These are phyloP conservation scores for Parnassius orleans DNA, from an alignment of 2,888 invertebrate species.

Conservation along the genomic window DNA sequence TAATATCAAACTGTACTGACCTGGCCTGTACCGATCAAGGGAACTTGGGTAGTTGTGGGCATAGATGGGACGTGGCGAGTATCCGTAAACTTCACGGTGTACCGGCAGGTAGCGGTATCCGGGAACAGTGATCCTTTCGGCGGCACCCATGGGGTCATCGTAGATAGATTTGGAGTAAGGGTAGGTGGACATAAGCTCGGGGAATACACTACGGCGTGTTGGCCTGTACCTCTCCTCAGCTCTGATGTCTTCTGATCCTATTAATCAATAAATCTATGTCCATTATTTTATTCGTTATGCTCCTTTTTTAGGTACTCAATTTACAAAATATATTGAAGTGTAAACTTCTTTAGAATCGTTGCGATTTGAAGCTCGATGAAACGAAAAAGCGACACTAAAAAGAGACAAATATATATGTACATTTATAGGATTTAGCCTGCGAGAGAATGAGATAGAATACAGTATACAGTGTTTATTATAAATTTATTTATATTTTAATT, in stretches of 20 bases:
- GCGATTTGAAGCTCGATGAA: too few species aligned
- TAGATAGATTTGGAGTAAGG: slow-evolving; percentile 92
- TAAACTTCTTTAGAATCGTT: too few species aligned
- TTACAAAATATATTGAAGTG: too few species aligned
- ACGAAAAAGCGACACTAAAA: too few species aligned
- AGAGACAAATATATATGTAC: too few species aligned
- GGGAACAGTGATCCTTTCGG: slow-evolving; percentile 91
- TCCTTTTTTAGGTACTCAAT: too few species aligned
- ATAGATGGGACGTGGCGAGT: slow-evolving; percentile 93
- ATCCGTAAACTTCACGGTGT: slow-evolving; percentile 94
- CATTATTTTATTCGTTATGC: background rate
- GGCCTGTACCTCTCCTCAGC: slow-evolving; percentile 90
- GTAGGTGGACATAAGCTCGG: slow-evolving; percentile 87
- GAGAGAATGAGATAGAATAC: too few species aligned
- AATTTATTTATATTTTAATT: too few species aligned
- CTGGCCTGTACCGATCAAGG: slow-evolving; percentile 90
- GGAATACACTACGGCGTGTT: slow-evolving; percentile 87
- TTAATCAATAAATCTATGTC: slow-evolving; percentile 1
- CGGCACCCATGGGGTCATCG: slow-evolving; percentile 90
- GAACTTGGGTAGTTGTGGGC: slow-evolving; percentile 90
- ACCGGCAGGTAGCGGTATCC: slow-evolving; percentile 96
- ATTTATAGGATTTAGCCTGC: too few species aligned
- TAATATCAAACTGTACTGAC: slow-evolving; percentile 82
- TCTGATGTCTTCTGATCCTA: slow-evolving; percentile 94
- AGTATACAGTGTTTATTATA: too few species aligned